Evolutionary conservation across 2,113 vertebrate genomes (phyloP).

Genomic region (Neogale vison): DNA sequence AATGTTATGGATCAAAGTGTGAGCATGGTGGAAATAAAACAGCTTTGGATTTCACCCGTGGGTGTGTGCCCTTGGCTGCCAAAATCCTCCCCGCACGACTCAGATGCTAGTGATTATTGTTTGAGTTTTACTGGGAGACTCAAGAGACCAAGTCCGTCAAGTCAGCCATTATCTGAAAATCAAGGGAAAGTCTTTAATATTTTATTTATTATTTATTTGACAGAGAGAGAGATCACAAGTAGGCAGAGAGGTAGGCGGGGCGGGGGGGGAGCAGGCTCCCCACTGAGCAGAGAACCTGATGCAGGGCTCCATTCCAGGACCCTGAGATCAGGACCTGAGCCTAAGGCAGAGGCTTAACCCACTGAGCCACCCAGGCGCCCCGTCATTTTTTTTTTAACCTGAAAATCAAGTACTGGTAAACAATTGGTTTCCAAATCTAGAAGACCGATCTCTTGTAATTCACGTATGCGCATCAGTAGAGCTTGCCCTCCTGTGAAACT

Average conservation of each 20-base stretch:
- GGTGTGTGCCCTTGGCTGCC: not conserved
- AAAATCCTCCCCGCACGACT: not conserved
- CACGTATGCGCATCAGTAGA: not conserved
- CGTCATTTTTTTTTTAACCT: not conserved
- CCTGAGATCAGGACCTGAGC: no score
- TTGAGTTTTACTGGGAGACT: not conserved
- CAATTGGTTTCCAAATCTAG: not conserved
- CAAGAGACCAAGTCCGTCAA: not conserved
- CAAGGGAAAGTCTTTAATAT: not conserved
- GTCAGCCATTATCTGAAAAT: not conserved
- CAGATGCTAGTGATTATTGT: not conserved
- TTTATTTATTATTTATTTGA: no score
- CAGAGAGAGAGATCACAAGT: no score
- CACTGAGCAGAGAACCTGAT: no score
- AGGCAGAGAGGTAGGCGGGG: no score
- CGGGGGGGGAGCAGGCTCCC: no score
- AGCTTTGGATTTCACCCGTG: not conserved
- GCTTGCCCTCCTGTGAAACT: not conserved
- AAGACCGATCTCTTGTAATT: not conserved
- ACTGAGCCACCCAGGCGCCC: no score
- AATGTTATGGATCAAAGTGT: not conserved
- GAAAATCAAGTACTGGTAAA: not conserved
- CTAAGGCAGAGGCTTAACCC: no score
- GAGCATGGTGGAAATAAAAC: not conserved
- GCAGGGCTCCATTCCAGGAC: no score